A percentile compares a stretch with the other conserved stretches of the same genome.
These are phyloP conservation scores for Chlorops oryzae DNA, from an alignment of 1,140 invertebrate species.

Conservation along the genomic window DNA sequence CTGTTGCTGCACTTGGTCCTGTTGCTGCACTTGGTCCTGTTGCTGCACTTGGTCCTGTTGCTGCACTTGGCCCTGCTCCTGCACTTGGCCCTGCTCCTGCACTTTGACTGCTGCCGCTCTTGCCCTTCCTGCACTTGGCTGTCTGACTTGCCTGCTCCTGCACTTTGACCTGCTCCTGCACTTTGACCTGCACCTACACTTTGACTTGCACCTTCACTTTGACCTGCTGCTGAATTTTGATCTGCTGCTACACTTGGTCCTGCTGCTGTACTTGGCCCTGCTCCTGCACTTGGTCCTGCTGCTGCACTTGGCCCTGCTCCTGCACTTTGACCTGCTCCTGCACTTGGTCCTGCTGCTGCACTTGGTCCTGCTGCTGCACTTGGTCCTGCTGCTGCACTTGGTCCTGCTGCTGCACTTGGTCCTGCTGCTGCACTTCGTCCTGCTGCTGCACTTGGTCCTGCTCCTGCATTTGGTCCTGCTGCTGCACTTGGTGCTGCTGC, in stretches of 20 bases:
- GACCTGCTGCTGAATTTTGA: conserved; percentile 10
- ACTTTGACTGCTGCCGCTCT: not conserved
- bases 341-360: not conserved
- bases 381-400: not conserved
- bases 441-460: conserved; percentile 12
- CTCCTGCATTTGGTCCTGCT: conserved; percentile 15
- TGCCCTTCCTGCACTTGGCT: not conserved
- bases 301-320: not conserved
- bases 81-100: not conserved
- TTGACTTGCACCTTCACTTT: conserved; percentile 1
- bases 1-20: too few species aligned
- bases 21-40: too few species aligned
- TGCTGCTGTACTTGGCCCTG: not conserved
- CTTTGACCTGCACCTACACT: not conserved
- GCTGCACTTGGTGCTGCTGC: conserved; percentile 15
- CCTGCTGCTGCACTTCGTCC: not conserved
- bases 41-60: not conserved
- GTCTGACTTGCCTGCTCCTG: too few species aligned
- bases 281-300: not conserved
- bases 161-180: not conserved
- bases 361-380: not conserved
- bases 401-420: not conserved
- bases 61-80: not conserved
- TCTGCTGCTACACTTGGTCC: not conserved
- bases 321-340: not conserved